Percentiles rank a stretch among this genome's conserved stretches.
Evolutionary conservation across 1,140 invertebrate genomes (phyloP).

Genomic region (Battus philenor): DNA sequence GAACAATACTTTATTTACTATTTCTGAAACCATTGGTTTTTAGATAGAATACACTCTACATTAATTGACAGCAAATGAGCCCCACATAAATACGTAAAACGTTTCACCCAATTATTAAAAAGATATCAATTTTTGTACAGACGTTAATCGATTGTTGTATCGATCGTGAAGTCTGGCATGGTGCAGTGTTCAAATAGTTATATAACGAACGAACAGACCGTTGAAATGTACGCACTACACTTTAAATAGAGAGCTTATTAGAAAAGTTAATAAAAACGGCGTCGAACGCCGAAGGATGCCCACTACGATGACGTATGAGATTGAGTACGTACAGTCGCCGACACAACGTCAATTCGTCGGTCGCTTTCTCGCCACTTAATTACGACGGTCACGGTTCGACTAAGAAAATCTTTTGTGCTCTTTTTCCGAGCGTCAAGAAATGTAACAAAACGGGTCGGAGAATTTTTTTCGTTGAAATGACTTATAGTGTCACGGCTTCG

Average conservation of each 20-base stretch:
- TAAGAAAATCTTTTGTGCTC: constrained; percentile 70
- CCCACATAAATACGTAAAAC: too few relatives aligned
- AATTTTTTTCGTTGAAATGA: constrained; percentile 65
- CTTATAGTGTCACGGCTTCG: constrained; percentile 67
- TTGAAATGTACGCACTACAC: constrained; percentile 2
- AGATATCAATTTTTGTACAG: too few relatives aligned
- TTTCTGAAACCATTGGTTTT: too few relatives aligned
- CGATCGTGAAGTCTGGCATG: too few relatives aligned
- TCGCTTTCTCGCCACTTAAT: constrained; percentile 64
- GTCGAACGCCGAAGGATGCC: constrained; percentile 2
- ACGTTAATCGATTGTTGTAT: too few relatives aligned
- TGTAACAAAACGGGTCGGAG: constrained; percentile 61
- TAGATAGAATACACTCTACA: too few relatives aligned
- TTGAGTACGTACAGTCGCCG: constrained; percentile 13
- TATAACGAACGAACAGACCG: constrained; percentile 8
- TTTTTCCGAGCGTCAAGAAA: constrained; percentile 67
- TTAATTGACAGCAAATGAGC: too few relatives aligned
- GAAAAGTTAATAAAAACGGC: constrained; percentile 14
- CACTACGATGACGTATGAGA: constrained; percentile 15
- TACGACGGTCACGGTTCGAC: constrained; percentile 70
- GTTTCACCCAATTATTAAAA: too few relatives aligned
- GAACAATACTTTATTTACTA: too few relatives aligned
- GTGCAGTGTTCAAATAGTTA: constrained; percentile 6
- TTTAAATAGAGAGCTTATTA: constrained; percentile 14
- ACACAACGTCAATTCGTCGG: constrained; percentile 28